Percentiles rank a stretch among this genome's conserved stretches.
Evolutionary conservation across 2,113 vertebrate species (phyloP).

Genomic region (Chaetodon trifascialis): DNA sequence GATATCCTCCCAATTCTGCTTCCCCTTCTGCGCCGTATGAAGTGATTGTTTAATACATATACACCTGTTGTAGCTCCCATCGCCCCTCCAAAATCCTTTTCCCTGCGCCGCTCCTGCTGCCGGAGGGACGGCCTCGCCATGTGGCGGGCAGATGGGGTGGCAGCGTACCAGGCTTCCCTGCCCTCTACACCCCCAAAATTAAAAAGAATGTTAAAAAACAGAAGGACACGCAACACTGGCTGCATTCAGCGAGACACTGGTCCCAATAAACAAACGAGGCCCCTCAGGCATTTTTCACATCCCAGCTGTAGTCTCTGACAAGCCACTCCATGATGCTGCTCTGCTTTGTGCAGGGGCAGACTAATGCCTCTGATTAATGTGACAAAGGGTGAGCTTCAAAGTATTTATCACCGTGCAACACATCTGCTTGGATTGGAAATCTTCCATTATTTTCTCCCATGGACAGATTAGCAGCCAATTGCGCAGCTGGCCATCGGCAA

Average conservation of each 20-base stretch:
- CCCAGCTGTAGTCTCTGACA: conserved; percentile 60
- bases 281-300: conserved; percentile 57
- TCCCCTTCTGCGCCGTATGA: conserved; percentile 28
- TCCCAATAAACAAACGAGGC: conserved; percentile 60
- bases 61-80: conserved; percentile 26
- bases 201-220: conserved; percentile 61
- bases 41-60: conserved; percentile 57
- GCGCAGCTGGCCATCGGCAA: conserved; percentile 40
- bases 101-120: conserved; percentile 15
- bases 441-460: conserved; percentile 34
- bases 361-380: conserved; percentile 64
- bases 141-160: conserved; percentile 71
- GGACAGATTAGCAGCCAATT: conserved; percentile 48
- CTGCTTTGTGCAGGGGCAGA: conserved; percentile 34
- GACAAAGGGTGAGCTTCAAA: conserved; percentile 55
- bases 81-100: not conserved
- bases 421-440: conserved; percentile 58
- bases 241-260: conserved; percentile 41
- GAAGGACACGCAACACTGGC: conserved; percentile 36
- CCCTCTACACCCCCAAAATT: conserved; percentile 44
- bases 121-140: conserved; percentile 37
- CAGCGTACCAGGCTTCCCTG: conserved; percentile 49
- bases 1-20: conserved; percentile 8
- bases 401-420: conserved; percentile 56
- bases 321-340: conserved; percentile 38